These are phyloP conservation scores for Spinibarbus caldwelli DNA, from an alignment of 2,797 vertebrate species.

Conservation along the genomic window DNA sequence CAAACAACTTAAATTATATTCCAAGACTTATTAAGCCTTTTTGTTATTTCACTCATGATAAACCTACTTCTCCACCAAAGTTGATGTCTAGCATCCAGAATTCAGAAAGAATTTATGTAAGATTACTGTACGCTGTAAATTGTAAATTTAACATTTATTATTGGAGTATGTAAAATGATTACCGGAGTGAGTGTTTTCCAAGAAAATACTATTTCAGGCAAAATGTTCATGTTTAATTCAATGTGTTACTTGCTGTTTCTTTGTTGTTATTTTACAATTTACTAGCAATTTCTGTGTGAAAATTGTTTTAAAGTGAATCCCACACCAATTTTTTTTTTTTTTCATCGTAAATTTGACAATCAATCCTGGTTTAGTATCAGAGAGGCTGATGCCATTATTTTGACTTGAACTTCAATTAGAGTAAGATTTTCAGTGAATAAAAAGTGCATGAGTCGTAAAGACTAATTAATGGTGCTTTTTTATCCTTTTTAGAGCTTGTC, in stretches of 20 bases:
- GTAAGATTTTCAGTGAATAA: neutral
- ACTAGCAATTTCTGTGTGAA: neutral
- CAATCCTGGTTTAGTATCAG: neutral
- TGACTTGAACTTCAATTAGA: neutral
- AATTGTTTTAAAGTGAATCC: neutral
- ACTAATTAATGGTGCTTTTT: conserved; percentile 3
- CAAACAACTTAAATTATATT: neutral
- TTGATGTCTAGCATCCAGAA: neutral
- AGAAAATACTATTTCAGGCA: neutral
- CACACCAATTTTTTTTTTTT: neutral
- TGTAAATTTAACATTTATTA: neutral
- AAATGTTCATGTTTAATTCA: neutral
- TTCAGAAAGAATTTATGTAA: neutral
- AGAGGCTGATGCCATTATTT: neutral
- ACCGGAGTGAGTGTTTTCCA: neutral
- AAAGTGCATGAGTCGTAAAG: neutral
- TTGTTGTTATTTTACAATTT: neutral
- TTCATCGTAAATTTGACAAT: neutral
- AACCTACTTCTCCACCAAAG: neutral
- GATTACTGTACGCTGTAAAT: neutral
- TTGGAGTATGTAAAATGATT: neutral
- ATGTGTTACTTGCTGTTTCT: neutral
- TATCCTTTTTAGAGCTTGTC: neutral
- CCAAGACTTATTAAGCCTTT: neutral
- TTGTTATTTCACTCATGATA: neutral